phyloP scores from a whole-genome alignment of 1,140 invertebrate species.

The Drosophila teissieri region DNA sequence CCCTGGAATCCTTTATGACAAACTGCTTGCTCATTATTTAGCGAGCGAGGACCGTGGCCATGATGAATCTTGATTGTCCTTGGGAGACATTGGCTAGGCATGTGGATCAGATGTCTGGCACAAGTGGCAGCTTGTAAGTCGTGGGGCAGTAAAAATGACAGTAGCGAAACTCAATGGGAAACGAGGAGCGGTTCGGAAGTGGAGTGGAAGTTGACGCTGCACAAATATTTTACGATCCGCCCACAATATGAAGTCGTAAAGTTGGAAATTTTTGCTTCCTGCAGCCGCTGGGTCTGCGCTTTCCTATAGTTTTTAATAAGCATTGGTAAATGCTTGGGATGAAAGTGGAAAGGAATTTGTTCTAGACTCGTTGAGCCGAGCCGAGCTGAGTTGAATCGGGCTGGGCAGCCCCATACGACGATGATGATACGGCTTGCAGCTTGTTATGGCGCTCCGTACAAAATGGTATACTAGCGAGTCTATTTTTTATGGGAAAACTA shows the following conservation, averaged over 20 bases:
- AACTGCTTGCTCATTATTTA: conserved; percentile 75
- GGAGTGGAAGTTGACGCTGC: conserved; percentile 65
- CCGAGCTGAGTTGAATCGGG: neutral
- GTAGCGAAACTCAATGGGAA: conserved; percentile 32
- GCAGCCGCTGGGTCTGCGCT: conserved; percentile 56
- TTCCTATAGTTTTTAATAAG: conserved; percentile 82
- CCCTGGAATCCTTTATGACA: conserved; percentile 65
- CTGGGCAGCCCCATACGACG: conserved; percentile 11
- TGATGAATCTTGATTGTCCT: conserved; percentile 60
- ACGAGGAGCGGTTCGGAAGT: conserved; percentile 16
- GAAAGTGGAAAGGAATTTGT: conserved; percentile 58
- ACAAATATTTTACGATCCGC: conserved; percentile 77
- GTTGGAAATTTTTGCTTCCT: conserved; percentile 79
- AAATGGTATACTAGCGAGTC: conserved; percentile 42
- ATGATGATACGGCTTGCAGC: conserved; percentile 43
- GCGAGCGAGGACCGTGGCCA: conserved; percentile 29
- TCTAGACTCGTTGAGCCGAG: conserved; percentile 25
- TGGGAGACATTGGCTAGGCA: conserved; percentile 13
- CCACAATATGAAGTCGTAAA: conserved; percentile 83
- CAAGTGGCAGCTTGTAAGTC: conserved; percentile 72
- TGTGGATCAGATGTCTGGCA: conserved; percentile 59
- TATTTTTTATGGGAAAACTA: conserved; percentile 67
- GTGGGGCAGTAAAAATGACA: conserved; percentile 68
- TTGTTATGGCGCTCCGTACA: conserved; percentile 41
- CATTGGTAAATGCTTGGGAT: conserved; percentile 59